phyloP scores from a whole-genome alignment of 2,113 vertebrate genomes.

The Xyliphius kryptos region DNA sequence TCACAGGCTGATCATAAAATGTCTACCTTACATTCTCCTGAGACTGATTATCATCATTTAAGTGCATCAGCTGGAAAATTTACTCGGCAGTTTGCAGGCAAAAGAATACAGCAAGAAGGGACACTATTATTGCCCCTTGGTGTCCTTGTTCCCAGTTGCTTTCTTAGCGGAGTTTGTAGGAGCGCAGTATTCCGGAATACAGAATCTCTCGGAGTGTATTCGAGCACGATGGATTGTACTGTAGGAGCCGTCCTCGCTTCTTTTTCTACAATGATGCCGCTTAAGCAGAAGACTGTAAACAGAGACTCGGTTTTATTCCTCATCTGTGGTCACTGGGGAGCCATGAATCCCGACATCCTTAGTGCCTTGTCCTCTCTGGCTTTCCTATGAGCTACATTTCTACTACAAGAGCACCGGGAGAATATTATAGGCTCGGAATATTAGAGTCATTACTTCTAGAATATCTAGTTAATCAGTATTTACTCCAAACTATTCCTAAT shows the following conservation, averaged over 20 bases:
- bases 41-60: slow-evolving; percentile 67
- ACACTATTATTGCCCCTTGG: slow-evolving; percentile 49
- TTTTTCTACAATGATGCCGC: slow-evolving; percentile 26
- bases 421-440: slow-evolving; percentile 8
- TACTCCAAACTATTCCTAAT: background rate
- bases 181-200: slow-evolving; percentile 19
- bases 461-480: slow-evolving; percentile 2
- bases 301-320: slow-evolving; percentile 28
- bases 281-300: slow-evolving; percentile 27
- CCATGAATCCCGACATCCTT: slow-evolving; percentile 15
- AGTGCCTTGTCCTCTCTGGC: slow-evolving; percentile 19
- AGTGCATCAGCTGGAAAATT: slow-evolving; percentile 67
- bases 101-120: slow-evolving; percentile 24
- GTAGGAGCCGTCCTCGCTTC: slow-evolving; percentile 9
- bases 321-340: slow-evolving; percentile 18
- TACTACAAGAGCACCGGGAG: background rate
- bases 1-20: slow-evolving; percentile 59
- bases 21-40: slow-evolving; percentile 56
- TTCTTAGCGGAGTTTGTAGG: slow-evolving; percentile 49
- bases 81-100: slow-evolving; percentile 58
- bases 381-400: slow-evolving; percentile 4
- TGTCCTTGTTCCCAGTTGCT: slow-evolving; percentile 56
- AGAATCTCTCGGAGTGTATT: slow-evolving; percentile 26
- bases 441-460: background rate
- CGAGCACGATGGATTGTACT: slow-evolving; percentile 19